Evolutionary conservation across 2,888 invertebrate genomes (phyloP).

Genomic region (Erannis defoliaria): DNA sequence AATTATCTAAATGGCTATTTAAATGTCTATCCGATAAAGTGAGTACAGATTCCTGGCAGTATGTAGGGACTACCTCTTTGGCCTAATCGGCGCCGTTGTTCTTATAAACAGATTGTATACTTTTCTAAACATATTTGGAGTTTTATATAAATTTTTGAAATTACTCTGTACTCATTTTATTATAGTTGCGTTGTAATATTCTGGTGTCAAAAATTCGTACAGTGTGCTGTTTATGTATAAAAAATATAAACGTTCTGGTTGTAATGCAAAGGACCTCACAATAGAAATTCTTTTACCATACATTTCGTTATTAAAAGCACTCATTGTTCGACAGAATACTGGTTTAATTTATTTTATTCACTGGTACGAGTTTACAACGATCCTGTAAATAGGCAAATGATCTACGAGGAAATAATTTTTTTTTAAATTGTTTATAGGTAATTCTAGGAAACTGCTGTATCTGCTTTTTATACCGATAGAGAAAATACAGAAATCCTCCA

Average conservation of each 20-base stretch:
- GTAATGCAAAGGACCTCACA: constrained; percentile 72
- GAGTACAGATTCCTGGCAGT: constrained; percentile 56
- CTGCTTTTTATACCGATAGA: too few species aligned
- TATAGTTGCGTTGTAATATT: constrained; percentile 44
- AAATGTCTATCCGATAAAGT: constrained; percentile 49
- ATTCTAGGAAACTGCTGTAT: too few species aligned
- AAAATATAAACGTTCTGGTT: constrained; percentile 68
- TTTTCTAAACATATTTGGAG: constrained; percentile 60
- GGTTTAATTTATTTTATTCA: constrained; percentile 40
- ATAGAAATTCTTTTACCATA: constrained; percentile 78
- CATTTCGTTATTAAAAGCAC: constrained; percentile 86
- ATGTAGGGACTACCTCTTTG: constrained; percentile 59
- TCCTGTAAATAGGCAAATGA: too few species aligned
- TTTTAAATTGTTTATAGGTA: too few species aligned
- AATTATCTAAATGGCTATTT: constrained; percentile 21
- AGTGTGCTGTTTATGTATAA: constrained; percentile 48
- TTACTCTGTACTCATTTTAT: constrained; percentile 69
- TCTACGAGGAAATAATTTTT: too few species aligned
- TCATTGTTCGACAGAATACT: constrained; percentile 75
- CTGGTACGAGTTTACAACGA: too few species aligned
- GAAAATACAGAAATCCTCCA: too few species aligned
- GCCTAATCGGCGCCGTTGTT: constrained; percentile 57
- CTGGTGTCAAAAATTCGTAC: constrained; percentile 44
- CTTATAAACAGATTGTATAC: constrained; percentile 54
- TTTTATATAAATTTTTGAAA: constrained; percentile 49